A percentile compares a stretch with the other conserved stretches of the same genome.
phyloP scores from a whole-genome alignment of 2,888 invertebrate genomes.

The Macrosoma leucophasiata region DNA sequence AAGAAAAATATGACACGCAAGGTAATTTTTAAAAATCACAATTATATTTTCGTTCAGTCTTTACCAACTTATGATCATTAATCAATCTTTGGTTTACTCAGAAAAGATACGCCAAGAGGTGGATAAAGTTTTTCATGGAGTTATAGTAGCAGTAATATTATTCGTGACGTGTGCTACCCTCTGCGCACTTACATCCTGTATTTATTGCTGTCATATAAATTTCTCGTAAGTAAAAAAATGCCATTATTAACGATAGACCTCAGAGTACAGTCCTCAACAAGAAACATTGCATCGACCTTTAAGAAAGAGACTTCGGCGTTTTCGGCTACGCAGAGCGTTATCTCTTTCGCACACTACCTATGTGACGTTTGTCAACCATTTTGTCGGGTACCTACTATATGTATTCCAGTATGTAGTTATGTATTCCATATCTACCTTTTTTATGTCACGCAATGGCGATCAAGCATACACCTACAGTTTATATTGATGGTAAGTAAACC shows the following conservation, averaged over 20 bases:
- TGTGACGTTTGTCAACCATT: too few relatives aligned
- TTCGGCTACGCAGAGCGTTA: too few relatives aligned
- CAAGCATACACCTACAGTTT: too few relatives aligned
- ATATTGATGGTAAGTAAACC: too few relatives aligned
- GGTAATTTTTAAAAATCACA: slow-evolving; percentile 33
- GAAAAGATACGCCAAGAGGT: slow-evolving; percentile 42
- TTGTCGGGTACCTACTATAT: too few relatives aligned
- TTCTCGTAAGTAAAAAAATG: slow-evolving; percentile 40
- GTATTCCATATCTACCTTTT: too few relatives aligned
- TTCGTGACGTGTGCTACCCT: slow-evolving; percentile 42
- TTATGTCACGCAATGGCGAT: too few relatives aligned
- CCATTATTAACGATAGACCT: neutral
- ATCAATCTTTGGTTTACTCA: slow-evolving; percentile 22
- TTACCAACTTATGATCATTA: neutral
- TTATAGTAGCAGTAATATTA: slow-evolving; percentile 42
- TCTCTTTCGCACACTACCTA: too few relatives aligned
- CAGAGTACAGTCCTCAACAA: neutral
- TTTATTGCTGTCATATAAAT: slow-evolving; percentile 54
- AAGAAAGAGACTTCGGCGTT: too few relatives aligned
- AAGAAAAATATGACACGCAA: slow-evolving; percentile 34
- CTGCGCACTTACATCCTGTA: slow-evolving; percentile 42
- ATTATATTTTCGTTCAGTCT: neutral
- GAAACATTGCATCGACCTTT: neutral
- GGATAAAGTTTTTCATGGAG: slow-evolving; percentile 42
- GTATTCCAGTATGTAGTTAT: too few relatives aligned